Evolutionary conservation across 2,888 invertebrate genomes (phyloP).

Genomic region (Phorcus lineatus): DNA sequence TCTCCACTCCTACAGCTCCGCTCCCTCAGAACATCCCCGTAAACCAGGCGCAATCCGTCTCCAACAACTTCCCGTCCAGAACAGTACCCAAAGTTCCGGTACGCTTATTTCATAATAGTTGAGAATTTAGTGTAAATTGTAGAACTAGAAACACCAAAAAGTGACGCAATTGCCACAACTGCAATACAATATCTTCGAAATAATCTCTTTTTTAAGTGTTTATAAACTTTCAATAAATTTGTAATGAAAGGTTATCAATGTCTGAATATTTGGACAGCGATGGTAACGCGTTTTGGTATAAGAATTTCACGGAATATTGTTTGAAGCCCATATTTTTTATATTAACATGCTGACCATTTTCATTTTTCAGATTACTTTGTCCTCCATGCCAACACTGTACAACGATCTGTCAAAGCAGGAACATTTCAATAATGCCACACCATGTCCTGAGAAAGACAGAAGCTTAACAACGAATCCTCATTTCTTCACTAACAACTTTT

Average conservation of each 20-base stretch:
- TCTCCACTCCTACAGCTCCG: not conserved
- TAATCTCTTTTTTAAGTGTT: too few species aligned
- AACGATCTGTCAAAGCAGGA: not conserved
- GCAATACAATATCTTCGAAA: too few species aligned
- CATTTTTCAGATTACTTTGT: too few species aligned
- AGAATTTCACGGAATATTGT: too few species aligned
- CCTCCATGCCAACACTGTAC: not conserved
- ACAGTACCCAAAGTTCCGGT: not conserved
- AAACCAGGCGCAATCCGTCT: not conserved
- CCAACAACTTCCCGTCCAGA: not conserved
- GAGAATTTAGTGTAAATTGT: too few species aligned
- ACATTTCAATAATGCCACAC: not conserved
- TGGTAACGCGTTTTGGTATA: too few species aligned
- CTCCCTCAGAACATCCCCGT: not conserved
- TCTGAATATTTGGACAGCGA: too few species aligned
- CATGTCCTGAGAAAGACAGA: not conserved
- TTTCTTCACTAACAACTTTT: not conserved
- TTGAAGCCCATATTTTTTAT: too few species aligned
- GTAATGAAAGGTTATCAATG: too few species aligned
- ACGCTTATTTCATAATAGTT: not conserved
- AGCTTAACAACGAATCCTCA: not conserved
- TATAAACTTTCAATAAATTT: too few species aligned
- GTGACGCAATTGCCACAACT: too few species aligned
- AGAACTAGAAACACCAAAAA: not conserved
- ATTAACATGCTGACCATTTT: too few species aligned